phyloP scores from a whole-genome alignment of 1,140 invertebrate species.

The Drosophila teissieri region DNA sequence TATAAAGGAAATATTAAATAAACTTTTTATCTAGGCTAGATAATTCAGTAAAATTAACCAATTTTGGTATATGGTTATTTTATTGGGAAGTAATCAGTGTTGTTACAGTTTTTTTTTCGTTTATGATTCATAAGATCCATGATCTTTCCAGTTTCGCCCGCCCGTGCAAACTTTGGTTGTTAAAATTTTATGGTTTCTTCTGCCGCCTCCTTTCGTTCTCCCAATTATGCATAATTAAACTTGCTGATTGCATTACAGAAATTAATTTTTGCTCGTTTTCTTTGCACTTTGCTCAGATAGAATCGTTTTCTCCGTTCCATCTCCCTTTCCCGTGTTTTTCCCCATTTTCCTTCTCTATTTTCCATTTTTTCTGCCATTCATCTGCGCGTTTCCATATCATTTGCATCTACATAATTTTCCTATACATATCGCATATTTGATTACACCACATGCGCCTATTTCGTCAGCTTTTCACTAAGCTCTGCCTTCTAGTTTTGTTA shows the following conservation, averaged over 20 bases:
- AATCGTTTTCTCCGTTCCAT: conserved; percentile 16
- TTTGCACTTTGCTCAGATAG: conserved; percentile 48
- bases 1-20: not conserved
- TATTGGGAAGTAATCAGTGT: not conserved
- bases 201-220: conserved; percentile 17
- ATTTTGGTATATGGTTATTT: no score
- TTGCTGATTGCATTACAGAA: conserved; percentile 53
- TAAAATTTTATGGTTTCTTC: conserved; percentile 29
- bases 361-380: not conserved
- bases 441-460: conserved; percentile 59
- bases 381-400: conserved; percentile 36
- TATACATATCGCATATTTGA: conserved; percentile 66
- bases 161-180: conserved; percentile 15
- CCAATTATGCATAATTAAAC: conserved; percentile 70
- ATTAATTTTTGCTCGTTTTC: conserved; percentile 64
- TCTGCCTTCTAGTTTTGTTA: conserved; percentile 28
- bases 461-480: conserved; percentile 59
- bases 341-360: not conserved
- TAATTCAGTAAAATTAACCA: not conserved
- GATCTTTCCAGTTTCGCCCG: conserved; percentile 12
- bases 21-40: not conserved
- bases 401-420: conserved; percentile 58
- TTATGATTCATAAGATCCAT: conserved; percentile 7
- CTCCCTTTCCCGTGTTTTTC: not conserved
- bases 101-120: not conserved